Percentiles rank a stretch among this genome's conserved stretches.
Evolutionary conservation across 2,888 invertebrate genomes (phyloP).

Genomic region (Adelognathus sp.): DNA sequence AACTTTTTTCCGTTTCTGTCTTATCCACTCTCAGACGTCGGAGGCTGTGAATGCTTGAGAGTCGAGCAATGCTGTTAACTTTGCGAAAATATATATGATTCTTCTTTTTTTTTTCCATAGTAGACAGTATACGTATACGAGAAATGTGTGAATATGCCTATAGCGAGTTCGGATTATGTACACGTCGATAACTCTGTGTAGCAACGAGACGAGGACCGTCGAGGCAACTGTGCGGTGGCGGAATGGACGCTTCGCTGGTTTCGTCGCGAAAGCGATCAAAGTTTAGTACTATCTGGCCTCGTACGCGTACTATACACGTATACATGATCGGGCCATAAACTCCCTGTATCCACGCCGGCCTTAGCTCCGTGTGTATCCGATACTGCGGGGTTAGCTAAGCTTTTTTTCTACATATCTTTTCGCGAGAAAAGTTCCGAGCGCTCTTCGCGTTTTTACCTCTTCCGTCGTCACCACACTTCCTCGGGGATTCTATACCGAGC

Average conservation of each 20-base stretch:
- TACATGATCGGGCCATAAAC: slow-evolving; percentile 24
- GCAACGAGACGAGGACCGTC: slow-evolving; percentile 1
- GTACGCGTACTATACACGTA: not conserved
- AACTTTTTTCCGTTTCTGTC: slow-evolving; percentile 33
- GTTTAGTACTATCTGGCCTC: slow-evolving; percentile 47
- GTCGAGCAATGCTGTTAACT: not conserved
- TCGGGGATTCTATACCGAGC: not conserved
- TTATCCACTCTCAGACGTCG: not conserved
- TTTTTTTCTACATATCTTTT: slow-evolving; percentile 36
- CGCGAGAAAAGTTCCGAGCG: slow-evolving; percentile 8
- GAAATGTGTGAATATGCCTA: not conserved
- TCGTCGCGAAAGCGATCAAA: slow-evolving; percentile 47
- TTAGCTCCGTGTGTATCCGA: slow-evolving; percentile 5
- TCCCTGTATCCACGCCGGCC: slow-evolving; percentile 30
- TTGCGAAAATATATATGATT: not conserved
- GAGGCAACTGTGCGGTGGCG: slow-evolving; percentile 2
- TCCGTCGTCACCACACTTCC: not conserved
- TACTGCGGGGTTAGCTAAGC: slow-evolving; percentile 17
- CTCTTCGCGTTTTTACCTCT: not conserved
- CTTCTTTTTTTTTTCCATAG: not conserved
- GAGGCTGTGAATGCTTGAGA: not conserved
- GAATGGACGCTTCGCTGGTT: slow-evolving; percentile 15
- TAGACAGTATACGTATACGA: not conserved
- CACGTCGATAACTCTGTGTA: slow-evolving; percentile 39
- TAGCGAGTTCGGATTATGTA: slow-evolving; percentile 26